These are phyloP conservation scores for Polymixis flavicincta DNA, from an alignment of 2,888 invertebrate species.

Conservation along the genomic window DNA sequence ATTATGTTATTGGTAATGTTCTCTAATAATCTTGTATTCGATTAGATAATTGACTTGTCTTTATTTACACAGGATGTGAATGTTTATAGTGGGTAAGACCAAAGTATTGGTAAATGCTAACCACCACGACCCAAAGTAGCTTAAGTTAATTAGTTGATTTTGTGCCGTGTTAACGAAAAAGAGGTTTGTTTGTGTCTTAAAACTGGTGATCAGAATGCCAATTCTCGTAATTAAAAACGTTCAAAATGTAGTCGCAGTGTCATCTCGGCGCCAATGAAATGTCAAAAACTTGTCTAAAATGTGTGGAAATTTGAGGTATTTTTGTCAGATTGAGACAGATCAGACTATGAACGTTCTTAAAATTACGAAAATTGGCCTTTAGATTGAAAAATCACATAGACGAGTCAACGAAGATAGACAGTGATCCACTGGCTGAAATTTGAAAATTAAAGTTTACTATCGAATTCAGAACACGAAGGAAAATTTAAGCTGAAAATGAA, in stretches of 20 bases:
- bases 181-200: background rate
- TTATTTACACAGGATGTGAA: slow-evolving; percentile 35
- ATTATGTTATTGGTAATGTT: slow-evolving; percentile 47
- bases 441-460: background rate
- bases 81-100: slow-evolving; percentile 23
- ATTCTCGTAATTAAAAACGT: no score
- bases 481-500: background rate
- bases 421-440: no score
- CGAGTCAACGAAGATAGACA: no score
- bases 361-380: background rate
- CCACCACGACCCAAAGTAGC: background rate
- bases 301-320: no score
- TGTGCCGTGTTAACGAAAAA: background rate
- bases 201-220: background rate
- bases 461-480: background rate
- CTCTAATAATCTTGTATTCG: slow-evolving; percentile 37
- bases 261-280: no score
- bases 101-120: slow-evolving; percentile 13
- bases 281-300: no score
- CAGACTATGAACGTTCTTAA: no score
- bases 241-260: no score
- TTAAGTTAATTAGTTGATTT: background rate
- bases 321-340: no score
- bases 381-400: background rate
- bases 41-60: slow-evolving; percentile 49